Evolutionary conservation across 2,888 invertebrate genomes (phyloP).

Genomic region (Drosophila mayaguana): DNA sequence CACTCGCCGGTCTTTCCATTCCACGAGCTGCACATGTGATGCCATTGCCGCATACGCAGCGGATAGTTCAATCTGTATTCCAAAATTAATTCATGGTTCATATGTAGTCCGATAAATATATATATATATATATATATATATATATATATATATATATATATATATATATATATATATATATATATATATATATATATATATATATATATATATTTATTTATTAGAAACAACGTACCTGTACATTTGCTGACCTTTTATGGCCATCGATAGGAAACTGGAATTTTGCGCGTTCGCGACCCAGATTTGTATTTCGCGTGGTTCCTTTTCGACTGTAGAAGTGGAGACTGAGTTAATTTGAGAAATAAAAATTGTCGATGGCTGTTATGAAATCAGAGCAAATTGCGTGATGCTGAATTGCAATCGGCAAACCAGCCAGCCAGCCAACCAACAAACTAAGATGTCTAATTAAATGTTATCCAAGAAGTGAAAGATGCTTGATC

Average conservation of each 20-base stretch:
- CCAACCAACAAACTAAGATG: not conserved
- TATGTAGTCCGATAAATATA: not conserved
- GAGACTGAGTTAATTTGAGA: conserved; percentile 27
- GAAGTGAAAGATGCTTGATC: not conserved
- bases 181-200: not conserved
- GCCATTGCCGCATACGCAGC: conserved; percentile 90
- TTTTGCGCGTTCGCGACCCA: conserved; percentile 93
- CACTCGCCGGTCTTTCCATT: conserved; percentile 95
- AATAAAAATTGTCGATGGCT: conserved; percentile 15
- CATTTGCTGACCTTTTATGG: conserved; percentile 92
- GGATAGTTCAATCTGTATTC: conserved; percentile 88
- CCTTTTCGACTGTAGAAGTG: conserved; percentile 88
- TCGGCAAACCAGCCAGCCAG: not conserved
- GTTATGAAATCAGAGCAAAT: conserved; percentile 43
- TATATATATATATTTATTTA: conserved; percentile 1
- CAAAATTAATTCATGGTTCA: not conserved
- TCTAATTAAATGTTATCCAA: not conserved
- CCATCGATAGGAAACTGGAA: conserved; percentile 93
- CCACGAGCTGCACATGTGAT: conserved; percentile 95
- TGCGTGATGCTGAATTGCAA: conserved; percentile 39
- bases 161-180: not conserved
- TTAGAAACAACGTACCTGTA: conserved; percentile 87
- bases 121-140: not conserved
- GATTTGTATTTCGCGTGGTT: conserved; percentile 90
- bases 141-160: not conserved